These are phyloP conservation scores for Coilia nasus DNA, from an alignment of 2,797 vertebrate species.

Conservation along the genomic window DNA sequence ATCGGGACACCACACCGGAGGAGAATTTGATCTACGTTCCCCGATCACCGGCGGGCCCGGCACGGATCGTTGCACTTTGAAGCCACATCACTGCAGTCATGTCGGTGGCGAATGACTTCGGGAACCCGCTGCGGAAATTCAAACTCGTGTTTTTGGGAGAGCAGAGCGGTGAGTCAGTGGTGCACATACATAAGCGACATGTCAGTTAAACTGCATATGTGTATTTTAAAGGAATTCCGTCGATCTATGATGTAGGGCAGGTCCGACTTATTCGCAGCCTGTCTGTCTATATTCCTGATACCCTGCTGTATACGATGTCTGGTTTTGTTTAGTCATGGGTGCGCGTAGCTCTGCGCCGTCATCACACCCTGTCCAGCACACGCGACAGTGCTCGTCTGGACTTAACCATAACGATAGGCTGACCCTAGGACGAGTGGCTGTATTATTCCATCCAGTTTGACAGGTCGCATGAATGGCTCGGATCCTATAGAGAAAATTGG, in stretches of 20 bases:
- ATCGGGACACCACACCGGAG: conserved; percentile 67
- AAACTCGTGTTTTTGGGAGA: conserved; percentile 93
- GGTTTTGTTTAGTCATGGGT: conserved; percentile 62
- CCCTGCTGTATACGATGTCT: conserved; percentile 32
- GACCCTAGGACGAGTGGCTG: neutral
- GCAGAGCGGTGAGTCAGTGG: conserved; percentile 87
- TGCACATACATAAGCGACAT: conserved; percentile 27
- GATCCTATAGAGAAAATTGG: neutral
- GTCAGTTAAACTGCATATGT: neutral
- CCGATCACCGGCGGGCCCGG: conserved; percentile 55
- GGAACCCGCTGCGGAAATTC: conserved; percentile 93
- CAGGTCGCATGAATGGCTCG: neutral
- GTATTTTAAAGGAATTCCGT: neutral
- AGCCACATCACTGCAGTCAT: conserved; percentile 71
- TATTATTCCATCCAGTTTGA: neutral
- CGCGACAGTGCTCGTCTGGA: neutral
- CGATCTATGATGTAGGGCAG: neutral
- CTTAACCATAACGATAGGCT: neutral
- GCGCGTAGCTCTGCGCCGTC: conserved; percentile 46
- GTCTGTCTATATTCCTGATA: neutral
- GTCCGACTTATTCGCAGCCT: neutral
- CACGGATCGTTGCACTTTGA: conserved; percentile 49
- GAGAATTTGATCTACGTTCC: conserved; percentile 57
- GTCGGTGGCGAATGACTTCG: conserved; percentile 89
- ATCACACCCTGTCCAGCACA: conserved; percentile 18